phyloP scores from a whole-genome alignment of 64 coral and sea anemone genomes.

The Actinia equina region DNA sequence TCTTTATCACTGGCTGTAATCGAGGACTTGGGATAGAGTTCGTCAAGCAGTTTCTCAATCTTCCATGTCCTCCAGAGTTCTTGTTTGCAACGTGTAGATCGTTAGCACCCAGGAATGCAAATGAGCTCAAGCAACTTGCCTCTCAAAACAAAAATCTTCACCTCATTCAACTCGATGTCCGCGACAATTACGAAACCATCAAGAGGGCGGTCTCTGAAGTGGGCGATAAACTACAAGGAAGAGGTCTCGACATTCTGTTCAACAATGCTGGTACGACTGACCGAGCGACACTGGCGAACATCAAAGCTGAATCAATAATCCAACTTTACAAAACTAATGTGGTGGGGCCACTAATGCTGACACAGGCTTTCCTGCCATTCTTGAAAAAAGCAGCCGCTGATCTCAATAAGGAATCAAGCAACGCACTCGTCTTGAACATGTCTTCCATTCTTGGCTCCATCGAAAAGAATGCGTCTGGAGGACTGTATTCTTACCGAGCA shows the following conservation, averaged over 20 bases:
- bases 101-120: neutral
- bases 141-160: conserved; percentile 34
- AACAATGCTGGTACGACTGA: conserved; percentile 39
- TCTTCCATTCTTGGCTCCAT: no score
- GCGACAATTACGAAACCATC: conserved; percentile 6
- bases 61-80: conserved; percentile 27
- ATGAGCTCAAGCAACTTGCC: conserved; percentile 40
- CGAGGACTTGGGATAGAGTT: conserved; percentile 69
- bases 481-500: no score
- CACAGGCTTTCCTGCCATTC: no score
- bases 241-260: conserved; percentile 46
- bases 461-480: no score
- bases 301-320: no score
- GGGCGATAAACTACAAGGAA: neutral
- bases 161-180: conserved; percentile 51
- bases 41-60: conserved; percentile 45
- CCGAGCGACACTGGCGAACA: no score
- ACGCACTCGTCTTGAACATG: no score
- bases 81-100: conserved; percentile 66
- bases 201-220: conserved; percentile 31
- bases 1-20: conserved; percentile 63
- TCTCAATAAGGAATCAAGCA: no score
- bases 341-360: no score
- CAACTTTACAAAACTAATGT: no score
- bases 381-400: conserved; percentile 16